A percentile compares a stretch with the other conserved stretches of the same genome.
These are phyloP conservation scores for Cephus nigrinus DNA, from an alignment of 2,888 invertebrate species.

Conservation along the genomic window DNA sequence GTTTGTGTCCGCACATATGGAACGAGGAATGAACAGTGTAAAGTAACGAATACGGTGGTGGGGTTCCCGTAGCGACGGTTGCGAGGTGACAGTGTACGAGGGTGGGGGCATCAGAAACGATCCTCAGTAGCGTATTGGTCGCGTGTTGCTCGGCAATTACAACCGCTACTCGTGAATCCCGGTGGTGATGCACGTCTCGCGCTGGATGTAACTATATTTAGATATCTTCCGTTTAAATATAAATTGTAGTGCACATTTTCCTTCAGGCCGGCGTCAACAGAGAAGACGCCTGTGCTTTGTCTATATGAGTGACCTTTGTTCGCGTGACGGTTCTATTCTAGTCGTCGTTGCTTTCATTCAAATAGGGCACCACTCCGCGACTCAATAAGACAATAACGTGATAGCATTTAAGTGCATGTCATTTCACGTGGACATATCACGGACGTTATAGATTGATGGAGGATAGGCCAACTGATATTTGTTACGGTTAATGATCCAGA, in stretches of 20 bases:
- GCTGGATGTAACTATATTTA: slow-evolving; percentile 42
- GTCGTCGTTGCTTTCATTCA: slow-evolving; percentile 5
- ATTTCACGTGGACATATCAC: background rate
- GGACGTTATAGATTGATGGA: background rate
- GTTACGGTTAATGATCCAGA: background rate
- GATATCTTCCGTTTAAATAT: slow-evolving; percentile 47
- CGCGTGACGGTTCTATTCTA: slow-evolving; percentile 13
- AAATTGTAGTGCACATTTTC: slow-evolving; percentile 31
- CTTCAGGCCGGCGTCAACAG: slow-evolving; percentile 6
- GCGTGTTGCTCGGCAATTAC: background rate
- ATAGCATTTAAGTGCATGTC: background rate
- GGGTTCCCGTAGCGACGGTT: background rate
- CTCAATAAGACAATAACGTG: background rate
- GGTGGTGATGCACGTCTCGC: slow-evolving; percentile 2
- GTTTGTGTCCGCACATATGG: background rate
- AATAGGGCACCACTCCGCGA: slow-evolving; percentile 1
- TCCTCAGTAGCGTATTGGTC: background rate
- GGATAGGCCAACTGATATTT: background rate
- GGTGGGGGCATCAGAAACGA: background rate
- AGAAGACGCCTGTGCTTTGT: slow-evolving; percentile 14
- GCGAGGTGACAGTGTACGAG: background rate
- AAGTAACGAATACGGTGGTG: background rate
- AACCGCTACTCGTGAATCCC: background rate
- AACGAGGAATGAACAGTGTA: background rate
- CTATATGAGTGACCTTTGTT: slow-evolving; percentile 24